Conservation (phyloP, 1,140 invertebrate species). For the Bombus sibiricus region DNA sequence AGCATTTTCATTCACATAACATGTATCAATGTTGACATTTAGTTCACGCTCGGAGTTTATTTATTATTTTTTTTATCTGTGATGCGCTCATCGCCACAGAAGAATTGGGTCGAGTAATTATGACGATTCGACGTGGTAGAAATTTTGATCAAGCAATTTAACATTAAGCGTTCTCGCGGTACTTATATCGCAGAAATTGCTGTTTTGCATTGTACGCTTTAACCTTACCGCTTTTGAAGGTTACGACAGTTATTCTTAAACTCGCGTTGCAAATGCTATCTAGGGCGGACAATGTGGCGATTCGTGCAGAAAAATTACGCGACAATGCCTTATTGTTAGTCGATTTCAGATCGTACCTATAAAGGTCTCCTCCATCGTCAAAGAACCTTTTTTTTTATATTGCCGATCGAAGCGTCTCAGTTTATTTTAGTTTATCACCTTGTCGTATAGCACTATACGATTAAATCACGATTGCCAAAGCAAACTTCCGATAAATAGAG, state of each 20-base stretch:
- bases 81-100: not conserved
- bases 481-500: not conserved
- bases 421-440: not conserved
- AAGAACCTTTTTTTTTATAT: not conserved
- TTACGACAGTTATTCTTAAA: constrained; percentile 8
- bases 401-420: not conserved
- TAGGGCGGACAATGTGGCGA: constrained; percentile 16
- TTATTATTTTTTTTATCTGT: not conserved
- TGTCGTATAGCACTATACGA: too few relatives aligned
- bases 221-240: constrained; percentile 17
- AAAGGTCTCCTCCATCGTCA: not conserved
- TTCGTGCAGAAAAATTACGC: constrained; percentile 28
- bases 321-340: not conserved
- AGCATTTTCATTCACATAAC: not conserved
- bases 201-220: not conserved
- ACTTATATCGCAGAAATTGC: not conserved
- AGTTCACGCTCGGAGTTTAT: not conserved
- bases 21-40: not conserved
- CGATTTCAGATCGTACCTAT: not conserved
- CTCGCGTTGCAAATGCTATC: constrained; percentile 9
- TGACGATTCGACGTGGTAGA: not conserved
- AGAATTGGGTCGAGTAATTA: constrained; percentile 9
- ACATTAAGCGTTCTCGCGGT: not conserved
- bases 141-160: constrained; percentile 1
- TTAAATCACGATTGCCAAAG: not conserved